Base-by-base conservation (phyloP, 2,113 vertebrate genomes). In the Bubo blakistoni region DNA sequence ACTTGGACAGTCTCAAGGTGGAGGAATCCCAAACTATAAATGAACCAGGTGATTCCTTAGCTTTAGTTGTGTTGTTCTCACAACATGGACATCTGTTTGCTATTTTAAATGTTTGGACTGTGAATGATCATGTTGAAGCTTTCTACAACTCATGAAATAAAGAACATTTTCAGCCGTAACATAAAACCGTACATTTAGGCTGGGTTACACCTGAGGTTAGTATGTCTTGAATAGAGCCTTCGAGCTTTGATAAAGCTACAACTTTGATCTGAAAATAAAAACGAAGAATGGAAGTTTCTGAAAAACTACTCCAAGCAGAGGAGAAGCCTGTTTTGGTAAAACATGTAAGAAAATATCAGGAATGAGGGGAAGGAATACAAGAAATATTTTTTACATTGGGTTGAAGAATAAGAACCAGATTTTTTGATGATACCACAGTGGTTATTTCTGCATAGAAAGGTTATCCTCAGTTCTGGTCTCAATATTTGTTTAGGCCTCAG, bases 181-280 rank as follows among this genome's bases (percentile, higher is more conserved):
- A 14, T 15, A n/a, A 36, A 95, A 70, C 32, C 84, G 7, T 67
- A 52, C 51, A 24, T 81, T 81, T 82, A 55, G 36, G 5, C 22
- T 96, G 30, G 4, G 32, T 95, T 81, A 93, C 30, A 77, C 9
- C 25, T 66, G 40, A 92, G 69, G 25, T 91, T 49, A 80, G 40
- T 42, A 76, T 3, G 3, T 46, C 49, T 32, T 89, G 22, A 24
- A 46, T 86, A 77, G 47, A 22, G 6, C 8, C 30, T 96, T 84
- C 1, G 0, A 89, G 80, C 81, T 92, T 91, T 94, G 52, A 69
- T 44, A 89, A 76, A 85, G 24, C 11, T 81, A 1, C 38, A 65
- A n/a, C 86, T 89, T 97, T 96, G 26, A 63, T 54, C 42, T 72
- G 54, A 86, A 96, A 81, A 55, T 42, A 85, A 78, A 90, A 92